These are phyloP conservation scores for Leucoraja erinaceus DNA, from an alignment of 2,113 vertebrate genomes.

Conservation along the genomic window DNA sequence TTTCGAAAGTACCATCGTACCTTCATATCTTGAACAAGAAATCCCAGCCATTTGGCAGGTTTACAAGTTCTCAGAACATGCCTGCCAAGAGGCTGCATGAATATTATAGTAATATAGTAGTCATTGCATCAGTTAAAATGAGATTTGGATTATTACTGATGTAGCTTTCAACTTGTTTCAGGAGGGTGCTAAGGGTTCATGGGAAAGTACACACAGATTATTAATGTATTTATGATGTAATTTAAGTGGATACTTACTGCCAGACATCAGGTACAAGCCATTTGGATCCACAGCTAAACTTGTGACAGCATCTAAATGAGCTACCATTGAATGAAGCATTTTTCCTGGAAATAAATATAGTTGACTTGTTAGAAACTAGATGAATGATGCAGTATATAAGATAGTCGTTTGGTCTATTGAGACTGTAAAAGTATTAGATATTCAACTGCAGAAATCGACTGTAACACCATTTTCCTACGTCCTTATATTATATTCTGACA, in stretches of 20 bases:
- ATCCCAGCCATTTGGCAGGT: neutral
- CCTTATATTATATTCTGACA: neutral
- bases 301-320: constrained; percentile 94
- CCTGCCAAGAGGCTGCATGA: neutral
- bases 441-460: neutral
- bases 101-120: neutral
- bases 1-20: neutral
- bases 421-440: neutral
- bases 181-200: neutral
- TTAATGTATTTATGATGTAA: neutral
- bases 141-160: neutral
- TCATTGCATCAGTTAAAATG: neutral
- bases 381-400: neutral
- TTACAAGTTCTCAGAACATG: neutral
- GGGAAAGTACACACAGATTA: neutral
- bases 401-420: neutral
- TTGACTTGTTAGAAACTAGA: neutral
- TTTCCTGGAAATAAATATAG: constrained; percentile 64
- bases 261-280: constrained; percentile 97
- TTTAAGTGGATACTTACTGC: constrained; percentile 75
- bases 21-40: neutral
- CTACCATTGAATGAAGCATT: constrained; percentile 95
- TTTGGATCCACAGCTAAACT: constrained; percentile 96
- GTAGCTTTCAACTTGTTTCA: neutral
- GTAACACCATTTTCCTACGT: neutral